Evolutionary conservation across 2,113 vertebrate species (phyloP).

Genomic region (Atractosteus spatula): DNA sequence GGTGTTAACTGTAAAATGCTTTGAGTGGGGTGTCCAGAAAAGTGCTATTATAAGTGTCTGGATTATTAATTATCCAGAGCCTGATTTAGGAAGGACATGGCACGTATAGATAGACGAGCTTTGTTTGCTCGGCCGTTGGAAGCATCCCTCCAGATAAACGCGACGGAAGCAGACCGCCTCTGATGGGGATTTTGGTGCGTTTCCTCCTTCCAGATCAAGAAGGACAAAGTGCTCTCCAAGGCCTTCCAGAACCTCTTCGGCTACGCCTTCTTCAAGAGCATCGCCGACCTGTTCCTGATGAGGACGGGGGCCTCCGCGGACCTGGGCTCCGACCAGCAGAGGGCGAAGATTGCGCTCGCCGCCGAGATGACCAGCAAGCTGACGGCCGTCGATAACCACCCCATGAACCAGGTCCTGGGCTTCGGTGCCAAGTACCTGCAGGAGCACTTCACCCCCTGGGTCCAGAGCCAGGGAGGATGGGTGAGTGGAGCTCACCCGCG

Average conservation of each 20-base stretch:
- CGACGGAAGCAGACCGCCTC: no score
- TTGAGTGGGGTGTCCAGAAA: not conserved
- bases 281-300: conserved; percentile 27
- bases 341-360: conserved; percentile 64
- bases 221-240: conserved; percentile 28
- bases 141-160: no score
- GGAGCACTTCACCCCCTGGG: conserved; percentile 70
- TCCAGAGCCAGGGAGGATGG: conserved; percentile 68
- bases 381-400: conserved; percentile 57
- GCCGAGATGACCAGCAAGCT: conserved; percentile 72
- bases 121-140: not conserved
- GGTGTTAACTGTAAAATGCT: no score
- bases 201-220: conserved; percentile 52
- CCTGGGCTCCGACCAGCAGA: conserved; percentile 30
- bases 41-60: not conserved
- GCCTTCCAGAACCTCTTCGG: conserved; percentile 33
- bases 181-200: not conserved
- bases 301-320: not conserved
- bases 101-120: not conserved
- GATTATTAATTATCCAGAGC: not conserved
- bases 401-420: conserved; percentile 64
- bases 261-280: conserved; percentile 38
- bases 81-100: not conserved
- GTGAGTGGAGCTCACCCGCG: conserved; percentile 56
- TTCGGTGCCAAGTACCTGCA: conserved; percentile 76